These are phyloP conservation scores for Pissodes strobi DNA, from an alignment of 1,140 invertebrate species.

Conservation along the genomic window DNA sequence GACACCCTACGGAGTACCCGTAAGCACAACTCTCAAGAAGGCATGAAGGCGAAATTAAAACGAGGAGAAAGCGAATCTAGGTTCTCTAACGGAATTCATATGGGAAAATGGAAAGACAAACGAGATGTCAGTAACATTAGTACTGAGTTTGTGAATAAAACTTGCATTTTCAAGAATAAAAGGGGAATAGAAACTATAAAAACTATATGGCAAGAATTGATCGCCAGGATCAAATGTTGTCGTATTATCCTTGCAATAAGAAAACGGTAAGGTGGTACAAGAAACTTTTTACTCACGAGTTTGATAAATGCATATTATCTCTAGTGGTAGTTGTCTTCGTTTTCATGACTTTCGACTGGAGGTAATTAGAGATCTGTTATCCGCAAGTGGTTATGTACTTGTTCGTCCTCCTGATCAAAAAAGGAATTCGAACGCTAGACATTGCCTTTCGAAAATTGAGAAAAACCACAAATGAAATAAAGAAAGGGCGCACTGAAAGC, in stretches of 20 bases:
- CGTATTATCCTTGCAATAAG: background rate
- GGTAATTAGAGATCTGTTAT: slow-evolving; percentile 21
- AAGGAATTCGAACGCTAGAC: background rate
- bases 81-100: slow-evolving; percentile 33
- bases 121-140: slow-evolving; percentile 14
- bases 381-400: slow-evolving; percentile 2
- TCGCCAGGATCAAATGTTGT: too few relatives aligned
- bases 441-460: slow-evolving; percentile 21
- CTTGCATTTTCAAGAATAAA: too few relatives aligned
- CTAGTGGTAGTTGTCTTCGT: slow-evolving; percentile 12
- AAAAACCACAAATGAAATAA: slow-evolving; percentile 15
- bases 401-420: background rate
- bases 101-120: slow-evolving; percentile 51
- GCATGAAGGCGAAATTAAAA: slow-evolving; percentile 42
- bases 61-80: slow-evolving; percentile 47
- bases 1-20: slow-evolving; percentile 36
- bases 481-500: slow-evolving; percentile 14
- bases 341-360: slow-evolving; percentile 23
- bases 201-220: too few relatives aligned
- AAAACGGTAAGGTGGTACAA: background rate
- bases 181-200: background rate
- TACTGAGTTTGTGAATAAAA: slow-evolving; percentile 1
- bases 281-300: too few relatives aligned
- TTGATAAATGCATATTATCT: slow-evolving; percentile 23
- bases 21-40: slow-evolving; percentile 44